These are phyloP conservation scores for Philantomba maxwellii DNA, from an alignment of 2,113 vertebrate species.

Conservation along the genomic window DNA sequence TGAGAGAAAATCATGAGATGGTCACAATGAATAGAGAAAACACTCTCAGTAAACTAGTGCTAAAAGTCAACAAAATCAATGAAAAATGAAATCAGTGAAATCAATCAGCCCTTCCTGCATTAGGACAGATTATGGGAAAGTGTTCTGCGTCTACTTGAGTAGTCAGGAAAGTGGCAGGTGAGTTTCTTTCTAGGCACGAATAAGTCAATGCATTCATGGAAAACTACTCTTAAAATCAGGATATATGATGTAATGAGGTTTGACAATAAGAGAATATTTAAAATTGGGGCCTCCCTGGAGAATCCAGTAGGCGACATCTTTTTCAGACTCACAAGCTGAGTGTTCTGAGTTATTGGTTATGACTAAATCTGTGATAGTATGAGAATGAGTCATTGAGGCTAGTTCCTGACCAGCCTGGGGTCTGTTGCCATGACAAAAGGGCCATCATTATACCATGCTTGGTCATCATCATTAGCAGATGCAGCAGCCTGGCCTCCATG, in stretches of 20 bases:
- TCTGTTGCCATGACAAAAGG: neutral
- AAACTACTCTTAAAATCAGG: neutral
- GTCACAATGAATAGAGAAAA: no score
- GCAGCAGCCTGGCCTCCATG: neutral
- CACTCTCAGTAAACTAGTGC: no score
- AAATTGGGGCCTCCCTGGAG: neutral
- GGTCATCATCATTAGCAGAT: neutral
- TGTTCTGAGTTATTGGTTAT: neutral
- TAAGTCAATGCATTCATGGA: neutral
- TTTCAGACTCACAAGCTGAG: neutral
- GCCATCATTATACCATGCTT: no score
- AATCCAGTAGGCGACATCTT: neutral
- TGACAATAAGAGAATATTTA: neutral
- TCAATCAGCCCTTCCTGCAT: neutral
- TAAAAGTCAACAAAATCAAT: no score
- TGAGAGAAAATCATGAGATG: no score
- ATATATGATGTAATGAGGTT: neutral
- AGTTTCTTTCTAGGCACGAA: neutral
- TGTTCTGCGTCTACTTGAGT: neutral
- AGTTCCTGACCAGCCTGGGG: neutral
- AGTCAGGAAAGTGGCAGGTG: neutral
- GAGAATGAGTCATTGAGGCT: neutral
- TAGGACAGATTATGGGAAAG: neutral
- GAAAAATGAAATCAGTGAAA: no score
- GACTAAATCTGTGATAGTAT: neutral